phyloP scores from a whole-genome alignment of 2,888 invertebrate species.

The Nowickia ferox region DNA sequence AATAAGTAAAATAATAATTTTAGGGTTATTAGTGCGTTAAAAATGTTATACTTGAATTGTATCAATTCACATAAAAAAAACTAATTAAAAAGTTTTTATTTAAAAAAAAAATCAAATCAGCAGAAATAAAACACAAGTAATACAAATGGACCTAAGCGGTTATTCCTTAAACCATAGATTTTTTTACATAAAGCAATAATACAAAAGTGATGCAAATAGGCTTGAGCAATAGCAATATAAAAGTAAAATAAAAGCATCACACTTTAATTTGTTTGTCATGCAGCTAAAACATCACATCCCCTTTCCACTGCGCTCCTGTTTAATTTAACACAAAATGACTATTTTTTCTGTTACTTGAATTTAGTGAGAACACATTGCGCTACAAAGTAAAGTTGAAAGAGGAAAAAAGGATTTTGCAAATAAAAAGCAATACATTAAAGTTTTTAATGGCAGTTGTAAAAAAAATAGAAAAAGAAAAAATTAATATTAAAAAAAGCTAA shows the following conservation, averaged over 20 bases:
- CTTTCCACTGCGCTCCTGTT: conserved; percentile 14
- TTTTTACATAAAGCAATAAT: background rate
- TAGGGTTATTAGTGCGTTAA: no score
- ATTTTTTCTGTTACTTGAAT: background rate
- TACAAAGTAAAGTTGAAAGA: conserved; percentile 35
- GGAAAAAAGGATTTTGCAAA: conserved; percentile 10
- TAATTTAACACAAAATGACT: conserved; percentile 26
- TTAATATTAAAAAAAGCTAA: conserved; percentile 12
- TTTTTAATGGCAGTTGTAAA: conserved; percentile 58
- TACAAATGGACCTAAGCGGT: no score
- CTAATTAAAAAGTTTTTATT: no score
- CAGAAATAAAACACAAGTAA: no score
- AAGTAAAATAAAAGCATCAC: background rate
- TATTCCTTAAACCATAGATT: background rate
- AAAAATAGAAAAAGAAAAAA: conserved; percentile 23
- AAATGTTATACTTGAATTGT: no score
- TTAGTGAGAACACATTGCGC: conserved; percentile 40
- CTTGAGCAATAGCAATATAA: background rate
- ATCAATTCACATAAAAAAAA: no score
- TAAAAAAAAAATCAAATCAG: no score
- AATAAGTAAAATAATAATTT: no score
- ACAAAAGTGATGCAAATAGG: no score
- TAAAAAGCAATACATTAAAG: conserved; percentile 59
- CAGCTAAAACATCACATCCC: background rate
- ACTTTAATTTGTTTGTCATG: background rate